Base-by-base conservation (phyloP, 2,797 vertebrate species). In the Meda fulgida region DNA sequence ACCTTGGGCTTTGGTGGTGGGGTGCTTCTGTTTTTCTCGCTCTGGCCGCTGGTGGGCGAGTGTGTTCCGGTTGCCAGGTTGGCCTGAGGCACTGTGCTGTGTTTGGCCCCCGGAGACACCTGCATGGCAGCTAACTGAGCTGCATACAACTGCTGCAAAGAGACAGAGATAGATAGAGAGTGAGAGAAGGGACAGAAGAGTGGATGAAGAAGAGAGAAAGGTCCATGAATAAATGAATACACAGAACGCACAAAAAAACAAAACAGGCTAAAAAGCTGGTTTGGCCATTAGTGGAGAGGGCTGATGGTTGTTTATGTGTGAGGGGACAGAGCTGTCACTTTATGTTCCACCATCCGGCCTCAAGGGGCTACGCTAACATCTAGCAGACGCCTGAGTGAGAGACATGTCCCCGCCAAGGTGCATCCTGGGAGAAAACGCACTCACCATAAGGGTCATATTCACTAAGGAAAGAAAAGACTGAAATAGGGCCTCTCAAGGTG, bases 101-200 rank as follows among this genome's bases (percentile, higher is more conserved):
- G 96, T 95, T 99, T 99, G 88, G 96, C 96, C 94, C 97, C 98
- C 0, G 98, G 97, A 91, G 98, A 99, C 48, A 98, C 97, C 93
- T 99, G 98, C 98, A 99, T 99, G 66, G 97, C 98, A 66, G 98
- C 98, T 91, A 99, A 95, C 91, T 99, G 98, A 91, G 98, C 98
- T 80, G 98, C 98, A 88, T 99, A 99, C 91, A 99, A 95, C 95
- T 99, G 98, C 98, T 99, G 93, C 90, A 89, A 86, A 86, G 91
- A 87, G 72, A 90, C 34, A 85, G 48, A 84, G 55, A 89, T 43
- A 80, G 70, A 66, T 18, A 60, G 53, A 77, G 58, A 46, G 58
- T 58, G 48, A 23, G 71, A 80, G 70, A 75, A 82, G 78, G 48
- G 81, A 84, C 46, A 46, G 51, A 53, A 36, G 48, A 63, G 26